Conservation (phyloP, 2,113 vertebrate genomes). For the Salvator merianae region DNA sequence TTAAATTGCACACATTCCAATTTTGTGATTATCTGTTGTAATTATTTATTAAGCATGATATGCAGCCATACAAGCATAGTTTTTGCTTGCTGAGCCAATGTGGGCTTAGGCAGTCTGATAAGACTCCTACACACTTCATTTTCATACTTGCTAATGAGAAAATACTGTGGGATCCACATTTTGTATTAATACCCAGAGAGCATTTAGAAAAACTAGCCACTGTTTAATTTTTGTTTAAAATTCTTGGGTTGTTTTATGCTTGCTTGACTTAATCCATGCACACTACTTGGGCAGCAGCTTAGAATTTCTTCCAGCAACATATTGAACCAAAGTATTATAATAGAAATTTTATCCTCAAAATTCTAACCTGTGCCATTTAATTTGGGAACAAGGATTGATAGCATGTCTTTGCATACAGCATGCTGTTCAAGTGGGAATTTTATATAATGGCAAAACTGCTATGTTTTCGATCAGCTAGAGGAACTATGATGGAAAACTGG, state of each 20-base stretch:
- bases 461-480: neutral
- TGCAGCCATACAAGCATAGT: neutral
- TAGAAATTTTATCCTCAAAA: neutral
- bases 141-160: constrained; percentile 21
- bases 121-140: constrained; percentile 11
- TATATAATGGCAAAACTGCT: neutral
- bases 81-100: neutral
- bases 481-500: too few relatives aligned
- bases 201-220: neutral
- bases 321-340: neutral
- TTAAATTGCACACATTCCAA: constrained; percentile 17
- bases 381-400: neutral
- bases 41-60: constrained; percentile 27
- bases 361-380: neutral
- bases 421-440: neutral
- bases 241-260: neutral
- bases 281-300: neutral
- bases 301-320: neutral
- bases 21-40: constrained; percentile 35
- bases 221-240: constrained; percentile 33
- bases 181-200: neutral
- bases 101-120: neutral
- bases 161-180: neutral
- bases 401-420: neutral
- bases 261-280: constrained; percentile 9